Percentiles rank a stretch among this genome's conserved stretches.
Evolutionary conservation across 2,797 vertebrate genomes (phyloP).

Genomic region (Eospalax fontanierii): DNA sequence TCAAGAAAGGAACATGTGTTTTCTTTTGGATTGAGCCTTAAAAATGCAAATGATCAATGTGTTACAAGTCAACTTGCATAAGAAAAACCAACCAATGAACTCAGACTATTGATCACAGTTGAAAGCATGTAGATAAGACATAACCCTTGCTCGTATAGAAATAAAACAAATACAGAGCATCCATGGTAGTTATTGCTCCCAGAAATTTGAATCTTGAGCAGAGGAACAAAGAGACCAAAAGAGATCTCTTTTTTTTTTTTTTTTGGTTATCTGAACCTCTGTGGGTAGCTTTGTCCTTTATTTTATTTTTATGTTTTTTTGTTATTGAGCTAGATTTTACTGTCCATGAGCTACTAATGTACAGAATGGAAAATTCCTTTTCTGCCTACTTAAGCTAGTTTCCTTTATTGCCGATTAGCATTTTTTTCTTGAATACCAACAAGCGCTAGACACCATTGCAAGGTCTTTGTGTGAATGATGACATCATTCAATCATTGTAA

Average conservation of each 20-base stretch:
- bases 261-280: not conserved
- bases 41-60: conserved; percentile 54
- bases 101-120: not conserved
- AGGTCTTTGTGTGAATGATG: conserved; percentile 57
- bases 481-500: conserved; percentile 54
- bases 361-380: conserved; percentile 25
- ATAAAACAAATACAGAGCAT: conserved; percentile 24
- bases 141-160: not conserved
- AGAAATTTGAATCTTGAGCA: conserved; percentile 41
- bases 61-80: conserved; percentile 45
- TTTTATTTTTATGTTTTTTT: conserved; percentile 7
- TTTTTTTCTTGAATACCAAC: conserved; percentile 58
- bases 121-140: not conserved
- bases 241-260: not conserved
- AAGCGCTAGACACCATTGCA: not conserved
- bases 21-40: conserved; percentile 40
- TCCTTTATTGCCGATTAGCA: conserved; percentile 25
- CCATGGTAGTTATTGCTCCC: not conserved
- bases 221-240: conserved; percentile 46
- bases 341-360: not conserved
- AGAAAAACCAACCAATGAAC: not conserved
- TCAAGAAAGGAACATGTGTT: not conserved
- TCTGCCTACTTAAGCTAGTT: conserved; percentile 26
- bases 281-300: not conserved
- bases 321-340: not conserved